phyloP scores from a whole-genome alignment of 2,888 invertebrate species.

The Andrena camellia region DNA sequence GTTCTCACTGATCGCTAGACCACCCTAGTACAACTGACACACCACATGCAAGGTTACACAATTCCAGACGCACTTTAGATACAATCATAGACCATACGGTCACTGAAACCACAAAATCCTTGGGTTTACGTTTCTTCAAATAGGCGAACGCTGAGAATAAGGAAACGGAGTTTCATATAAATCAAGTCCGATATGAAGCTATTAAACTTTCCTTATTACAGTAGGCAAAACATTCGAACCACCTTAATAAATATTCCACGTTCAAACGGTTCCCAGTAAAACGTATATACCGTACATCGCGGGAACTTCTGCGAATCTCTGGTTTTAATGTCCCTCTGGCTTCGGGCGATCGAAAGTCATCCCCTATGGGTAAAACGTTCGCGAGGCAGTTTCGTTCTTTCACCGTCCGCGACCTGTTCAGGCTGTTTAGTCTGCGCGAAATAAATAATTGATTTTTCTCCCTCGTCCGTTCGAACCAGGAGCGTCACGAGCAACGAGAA shows the following conservation, averaged over 20 bases:
- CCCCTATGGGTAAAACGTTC: slow-evolving; percentile 21
- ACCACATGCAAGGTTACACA: not conserved
- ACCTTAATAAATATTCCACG: slow-evolving; percentile 28
- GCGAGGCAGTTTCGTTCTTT: slow-evolving; percentile 47
- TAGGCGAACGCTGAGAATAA: slow-evolving; percentile 7
- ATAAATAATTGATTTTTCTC: slow-evolving; percentile 67
- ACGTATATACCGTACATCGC: not conserved
- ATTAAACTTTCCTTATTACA: slow-evolving; percentile 36
- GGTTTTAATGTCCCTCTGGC: slow-evolving; percentile 16
- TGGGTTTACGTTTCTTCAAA: not conserved
- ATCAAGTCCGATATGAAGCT: slow-evolving; percentile 29
- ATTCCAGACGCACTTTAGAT: not conserved
- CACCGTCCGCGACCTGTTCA: slow-evolving; percentile 43
- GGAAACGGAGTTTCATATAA: slow-evolving; percentile 24
- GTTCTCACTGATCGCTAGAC: not conserved
- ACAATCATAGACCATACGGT: not conserved
- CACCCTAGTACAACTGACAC: not conserved
- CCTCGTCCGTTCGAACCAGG: slow-evolving; percentile 37
- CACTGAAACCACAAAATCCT: not conserved
- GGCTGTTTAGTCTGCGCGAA: slow-evolving; percentile 55
- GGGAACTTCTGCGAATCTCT: slow-evolving; percentile 1
- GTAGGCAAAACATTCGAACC: slow-evolving; percentile 10
- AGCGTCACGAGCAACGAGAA: slow-evolving; percentile 65
- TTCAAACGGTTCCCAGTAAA: not conserved
- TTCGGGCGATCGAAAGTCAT: slow-evolving; percentile 55